These are phyloP conservation scores for Hypotaenidia okinawae DNA, from an alignment of 2,797 vertebrate genomes.

Conservation along the genomic window DNA sequence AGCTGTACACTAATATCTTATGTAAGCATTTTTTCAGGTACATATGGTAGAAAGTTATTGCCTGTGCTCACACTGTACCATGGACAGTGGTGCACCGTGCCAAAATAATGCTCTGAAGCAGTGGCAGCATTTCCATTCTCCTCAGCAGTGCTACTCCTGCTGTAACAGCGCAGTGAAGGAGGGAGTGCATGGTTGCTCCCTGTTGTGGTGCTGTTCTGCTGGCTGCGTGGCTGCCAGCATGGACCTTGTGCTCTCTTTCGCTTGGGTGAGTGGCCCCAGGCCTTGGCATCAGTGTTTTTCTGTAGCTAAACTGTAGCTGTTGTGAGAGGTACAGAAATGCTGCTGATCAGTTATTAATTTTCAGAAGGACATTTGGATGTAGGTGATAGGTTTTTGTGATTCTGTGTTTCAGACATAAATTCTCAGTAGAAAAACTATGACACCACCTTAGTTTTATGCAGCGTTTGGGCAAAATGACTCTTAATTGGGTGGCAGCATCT, in stretches of 20 bases:
- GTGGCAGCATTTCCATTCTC: accelerated
- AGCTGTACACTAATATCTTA: neutral
- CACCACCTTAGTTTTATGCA: accelerated
- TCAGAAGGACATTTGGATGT: accelerated
- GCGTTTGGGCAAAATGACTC: neutral
- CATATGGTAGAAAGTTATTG: neutral
- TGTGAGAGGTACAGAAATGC: neutral
- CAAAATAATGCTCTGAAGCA: neutral
- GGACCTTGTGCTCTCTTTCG: neutral
- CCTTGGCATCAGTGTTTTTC: accelerated
- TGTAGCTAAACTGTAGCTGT: neutral
- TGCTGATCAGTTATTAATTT: neutral
- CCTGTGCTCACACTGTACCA: neutral
- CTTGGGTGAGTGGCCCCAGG: neutral
- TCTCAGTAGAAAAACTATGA: neutral
- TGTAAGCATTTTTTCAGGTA: neutral
- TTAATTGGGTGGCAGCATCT: neutral
- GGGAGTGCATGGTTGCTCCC: accelerated
- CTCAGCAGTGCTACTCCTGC: neutral
- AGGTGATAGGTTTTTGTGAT: too few species aligned
- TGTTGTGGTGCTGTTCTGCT: neutral
- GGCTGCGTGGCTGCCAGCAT: accelerated
- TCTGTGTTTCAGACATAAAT: neutral
- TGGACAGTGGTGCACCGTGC: neutral
- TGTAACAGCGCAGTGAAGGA: accelerated